Percentiles rank a stretch among this genome's conserved stretches.
These are phyloP conservation scores for Hyla sarda DNA, from an alignment of 2,113 vertebrate genomes.

Conservation along the genomic window DNA sequence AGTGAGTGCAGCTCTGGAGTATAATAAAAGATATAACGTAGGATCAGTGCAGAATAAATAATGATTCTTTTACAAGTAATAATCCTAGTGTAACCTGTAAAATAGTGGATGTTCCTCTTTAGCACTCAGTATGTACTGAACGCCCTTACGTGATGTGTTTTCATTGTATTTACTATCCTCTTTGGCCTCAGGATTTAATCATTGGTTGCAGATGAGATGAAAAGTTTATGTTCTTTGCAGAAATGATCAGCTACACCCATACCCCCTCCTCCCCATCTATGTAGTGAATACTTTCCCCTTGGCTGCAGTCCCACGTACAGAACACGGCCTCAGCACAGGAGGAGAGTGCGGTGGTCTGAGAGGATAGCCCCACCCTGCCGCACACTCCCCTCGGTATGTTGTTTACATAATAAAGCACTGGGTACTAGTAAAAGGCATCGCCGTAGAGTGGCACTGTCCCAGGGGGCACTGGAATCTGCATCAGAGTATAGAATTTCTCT, in stretches of 20 bases:
- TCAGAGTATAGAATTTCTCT: background rate
- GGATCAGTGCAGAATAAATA: no score
- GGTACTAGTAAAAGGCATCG: background rate
- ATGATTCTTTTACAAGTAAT: no score
- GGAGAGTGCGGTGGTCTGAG: background rate
- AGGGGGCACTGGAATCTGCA: background rate
- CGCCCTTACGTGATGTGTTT: no score
- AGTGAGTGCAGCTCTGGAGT: no score
- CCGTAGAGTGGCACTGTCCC: background rate
- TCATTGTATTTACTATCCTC: no score
- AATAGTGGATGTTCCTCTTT: no score
- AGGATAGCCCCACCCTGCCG: background rate
- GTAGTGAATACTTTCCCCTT: background rate
- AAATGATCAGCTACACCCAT: background rate
- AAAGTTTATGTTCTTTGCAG: background rate
- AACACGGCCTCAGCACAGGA: background rate
- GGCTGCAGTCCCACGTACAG: background rate
- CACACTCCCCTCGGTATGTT: conserved; percentile 24
- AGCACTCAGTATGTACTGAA: no score
- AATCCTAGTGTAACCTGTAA: no score
- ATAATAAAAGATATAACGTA: no score
- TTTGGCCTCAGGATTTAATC: background rate
- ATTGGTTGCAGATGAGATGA: conserved; percentile 11
- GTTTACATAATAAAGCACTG: conserved; percentile 12
- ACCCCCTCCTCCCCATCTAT: background rate